Conservation (phyloP, 2,888 invertebrate genomes). For the Laothoe populi region DNA sequence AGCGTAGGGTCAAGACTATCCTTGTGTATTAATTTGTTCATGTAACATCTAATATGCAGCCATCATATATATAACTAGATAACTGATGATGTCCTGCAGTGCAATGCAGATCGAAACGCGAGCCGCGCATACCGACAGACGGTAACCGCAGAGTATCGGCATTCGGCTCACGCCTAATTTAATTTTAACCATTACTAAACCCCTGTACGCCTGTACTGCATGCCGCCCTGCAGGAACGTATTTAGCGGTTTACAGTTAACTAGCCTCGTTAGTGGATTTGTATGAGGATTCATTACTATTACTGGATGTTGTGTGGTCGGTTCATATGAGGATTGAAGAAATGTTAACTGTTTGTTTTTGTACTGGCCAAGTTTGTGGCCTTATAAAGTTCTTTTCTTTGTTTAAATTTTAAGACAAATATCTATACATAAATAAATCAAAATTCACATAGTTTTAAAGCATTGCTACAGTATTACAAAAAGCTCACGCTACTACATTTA, state of each 20-base stretch:
- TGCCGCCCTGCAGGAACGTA: conserved; percentile 23
- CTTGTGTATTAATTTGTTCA: no score
- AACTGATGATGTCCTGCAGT: neutral
- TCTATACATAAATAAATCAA: no score
- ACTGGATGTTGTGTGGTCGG: no score
- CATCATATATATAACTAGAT: no score
- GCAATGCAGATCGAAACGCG: conserved; percentile 1
- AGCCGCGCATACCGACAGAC: neutral
- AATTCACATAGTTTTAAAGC: no score
- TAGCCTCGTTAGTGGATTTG: conserved; percentile 6
- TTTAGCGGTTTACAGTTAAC: conserved; percentile 12
- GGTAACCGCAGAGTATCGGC: conserved; percentile 19
- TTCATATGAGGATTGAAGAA: neutral
- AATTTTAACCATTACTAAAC: conserved; percentile 45
- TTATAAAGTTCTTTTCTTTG: no score
- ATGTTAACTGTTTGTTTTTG: neutral
- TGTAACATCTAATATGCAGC: no score
- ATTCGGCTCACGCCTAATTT: conserved; percentile 37
- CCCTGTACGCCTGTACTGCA: conserved; percentile 33
- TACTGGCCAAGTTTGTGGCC: no score
- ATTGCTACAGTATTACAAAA: no score
- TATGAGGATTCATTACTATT: neutral
- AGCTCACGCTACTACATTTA: no score
- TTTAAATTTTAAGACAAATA: no score
- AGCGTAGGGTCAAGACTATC: no score